These are phyloP conservation scores for Parotia lawesii DNA, from an alignment of 2,113 vertebrate species.

Conservation along the genomic window DNA sequence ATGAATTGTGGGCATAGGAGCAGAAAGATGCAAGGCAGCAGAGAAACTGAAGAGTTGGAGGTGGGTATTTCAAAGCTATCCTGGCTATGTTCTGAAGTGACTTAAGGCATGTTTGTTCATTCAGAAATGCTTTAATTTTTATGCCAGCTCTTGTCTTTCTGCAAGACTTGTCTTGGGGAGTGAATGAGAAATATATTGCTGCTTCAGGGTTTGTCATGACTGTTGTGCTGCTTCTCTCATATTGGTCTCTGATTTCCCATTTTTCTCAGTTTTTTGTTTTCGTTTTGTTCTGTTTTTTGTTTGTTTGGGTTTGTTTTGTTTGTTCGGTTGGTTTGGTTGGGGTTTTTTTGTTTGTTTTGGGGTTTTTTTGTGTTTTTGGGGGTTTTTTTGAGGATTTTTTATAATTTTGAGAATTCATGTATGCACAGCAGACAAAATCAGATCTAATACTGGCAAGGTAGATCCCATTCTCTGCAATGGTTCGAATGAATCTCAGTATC, in stretches of 20 bases:
- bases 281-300: too few relatives aligned
- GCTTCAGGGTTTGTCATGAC: neutral
- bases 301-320: too few relatives aligned
- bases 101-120: neutral
- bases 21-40: neutral
- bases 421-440: neutral
- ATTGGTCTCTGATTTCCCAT: neutral
- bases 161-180: neutral
- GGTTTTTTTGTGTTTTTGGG: too few relatives aligned
- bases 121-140: neutral
- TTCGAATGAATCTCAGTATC: neutral
- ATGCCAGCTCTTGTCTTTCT: neutral
- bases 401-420: neutral
- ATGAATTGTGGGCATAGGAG: neutral
- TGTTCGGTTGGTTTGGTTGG: neutral
- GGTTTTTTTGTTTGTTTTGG: neutral
- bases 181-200: neutral
- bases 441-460: neutral
- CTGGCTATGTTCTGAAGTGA: neutral
- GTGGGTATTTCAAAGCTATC: neutral
- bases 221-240: neutral
- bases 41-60: neutral
- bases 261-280: neutral
- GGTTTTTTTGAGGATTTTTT: neutral
- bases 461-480: neutral